Evolutionary conservation across 1,140 invertebrate species (phyloP), one percentile per base, ranked within the genome.

Genomic region (Archegozetes longisetosus): DNA sequence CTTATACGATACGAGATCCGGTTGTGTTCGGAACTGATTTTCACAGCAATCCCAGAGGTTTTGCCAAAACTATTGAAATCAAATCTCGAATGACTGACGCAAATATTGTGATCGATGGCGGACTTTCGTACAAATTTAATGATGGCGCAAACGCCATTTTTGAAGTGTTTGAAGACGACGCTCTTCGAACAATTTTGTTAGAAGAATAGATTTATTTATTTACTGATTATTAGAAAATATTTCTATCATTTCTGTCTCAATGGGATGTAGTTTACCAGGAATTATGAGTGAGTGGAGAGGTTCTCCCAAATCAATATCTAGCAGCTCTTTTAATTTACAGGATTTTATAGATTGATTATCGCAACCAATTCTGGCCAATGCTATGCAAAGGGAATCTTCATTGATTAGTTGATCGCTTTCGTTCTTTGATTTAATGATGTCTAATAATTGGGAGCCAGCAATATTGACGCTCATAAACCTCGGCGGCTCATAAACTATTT

Each of bases 221-320:
- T 51, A 12, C 9, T 17, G 13, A 53, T 53, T 12, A 53, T 26
- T 24, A 26, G 51, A 23, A 53, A 73, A 75, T 29, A 72, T 64
- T 64, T 68, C 68, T 22, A 96, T 71, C 79, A 86, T 94, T 69
- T 95, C 89, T 53, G 76, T 67, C 77, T 98, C 93, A 6, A 96
- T 72, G n/a, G 89, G 88, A 79, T 97, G 92, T 67, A 95, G 74
- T 58, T 79, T 74, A 52, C 83, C 82, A 61, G 82, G 78, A 68
- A 98, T 86, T 23, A 98, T 82, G 3, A 99, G 73, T 53, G 87
- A 96, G 75, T 99, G 95, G 48, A 98, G 76, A 23, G 95, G 94
- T 25, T 75, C 72, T 20, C 95, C 95, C 54, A 98, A 72, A 72
- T 96, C 84, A 29, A 71, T 60, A n/a, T 75, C n/a, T 48, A 74